Percentiles rank a stretch among this genome's conserved stretches.
These are phyloP conservation scores for Hanleya hanleyi DNA, from an alignment of 2,888 invertebrate species.

Conservation along the genomic window DNA sequence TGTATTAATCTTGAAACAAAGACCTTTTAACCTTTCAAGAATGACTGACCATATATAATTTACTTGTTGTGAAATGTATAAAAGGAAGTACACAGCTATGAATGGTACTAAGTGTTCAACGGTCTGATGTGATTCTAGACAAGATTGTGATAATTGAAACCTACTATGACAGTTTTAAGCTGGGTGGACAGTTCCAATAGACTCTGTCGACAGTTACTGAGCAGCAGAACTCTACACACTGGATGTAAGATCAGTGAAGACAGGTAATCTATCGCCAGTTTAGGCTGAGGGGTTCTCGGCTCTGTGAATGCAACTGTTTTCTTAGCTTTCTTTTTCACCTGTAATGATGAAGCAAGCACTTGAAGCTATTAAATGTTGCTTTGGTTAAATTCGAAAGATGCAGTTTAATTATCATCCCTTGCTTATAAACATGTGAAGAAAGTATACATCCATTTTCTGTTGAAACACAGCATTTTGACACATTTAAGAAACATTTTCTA, in stretches of 20 bases:
- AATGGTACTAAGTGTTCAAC: not conserved
- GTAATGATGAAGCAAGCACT: too few species aligned
- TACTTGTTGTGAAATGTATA: constrained; percentile 1
- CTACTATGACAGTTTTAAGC: constrained; percentile 40
- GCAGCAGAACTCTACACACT: constrained; percentile 36
- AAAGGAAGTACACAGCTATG: not conserved
- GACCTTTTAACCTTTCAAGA: too few species aligned
- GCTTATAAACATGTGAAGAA: too few species aligned
- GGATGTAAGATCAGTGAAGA: constrained; percentile 34
- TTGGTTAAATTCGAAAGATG: too few species aligned
- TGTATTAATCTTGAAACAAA: too few species aligned
- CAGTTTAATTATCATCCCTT: too few species aligned
- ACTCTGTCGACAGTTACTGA: constrained; percentile 31
- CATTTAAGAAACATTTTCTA: too few species aligned
- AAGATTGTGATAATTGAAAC: not conserved
- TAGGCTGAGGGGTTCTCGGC: constrained; percentile 38
- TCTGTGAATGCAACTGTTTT: constrained; percentile 47
- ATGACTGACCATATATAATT: too few species aligned
- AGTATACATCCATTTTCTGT: too few species aligned
- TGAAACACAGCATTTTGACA: too few species aligned
- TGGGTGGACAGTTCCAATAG: constrained; percentile 30
- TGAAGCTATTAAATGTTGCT: too few species aligned
- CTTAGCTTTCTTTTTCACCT: constrained; percentile 27
- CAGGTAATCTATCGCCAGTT: constrained; percentile 38
- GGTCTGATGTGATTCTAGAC: not conserved